A percentile compares a stretch with the other conserved stretches of the same genome.
These are phyloP conservation scores for Pterois miles DNA, from an alignment of 2,797 vertebrate species.

Conservation along the genomic window DNA sequence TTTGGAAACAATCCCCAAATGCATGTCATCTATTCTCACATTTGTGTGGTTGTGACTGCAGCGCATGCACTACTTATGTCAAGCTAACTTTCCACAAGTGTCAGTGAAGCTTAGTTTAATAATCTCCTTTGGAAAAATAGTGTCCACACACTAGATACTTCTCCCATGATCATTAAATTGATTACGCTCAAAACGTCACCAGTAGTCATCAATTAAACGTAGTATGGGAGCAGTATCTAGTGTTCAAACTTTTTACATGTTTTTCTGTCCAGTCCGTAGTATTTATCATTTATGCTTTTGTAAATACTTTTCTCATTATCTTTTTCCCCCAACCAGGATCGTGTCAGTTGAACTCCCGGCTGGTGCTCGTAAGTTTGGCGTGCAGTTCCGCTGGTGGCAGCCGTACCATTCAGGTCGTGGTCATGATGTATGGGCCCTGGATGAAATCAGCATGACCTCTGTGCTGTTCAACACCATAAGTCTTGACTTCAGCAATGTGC, in stretches of 20 bases:
- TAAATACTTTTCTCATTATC: too few species aligned
- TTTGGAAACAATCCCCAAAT: not conserved
- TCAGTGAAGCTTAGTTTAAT: not conserved
- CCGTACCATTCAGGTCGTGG: constrained; percentile 95
- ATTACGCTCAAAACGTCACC: too few species aligned
- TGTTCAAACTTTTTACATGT: too few species aligned
- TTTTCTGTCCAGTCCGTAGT: too few species aligned
- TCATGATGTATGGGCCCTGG: constrained; percentile 97
- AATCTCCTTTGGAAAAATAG: not conserved
- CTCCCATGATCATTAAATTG: too few species aligned
- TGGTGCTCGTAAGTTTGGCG: constrained; percentile 92
- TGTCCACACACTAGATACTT: too few species aligned
- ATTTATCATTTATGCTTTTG: too few species aligned
- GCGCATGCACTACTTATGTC: not conserved
- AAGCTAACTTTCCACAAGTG: not conserved
- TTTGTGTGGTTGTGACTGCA: not conserved
- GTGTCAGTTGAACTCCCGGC: constrained; percentile 95
- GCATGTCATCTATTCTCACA: not conserved
- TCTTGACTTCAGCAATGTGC: constrained; percentile 95
- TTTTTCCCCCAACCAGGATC: constrained; percentile 82
- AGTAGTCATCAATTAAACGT: too few species aligned
- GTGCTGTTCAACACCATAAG: constrained; percentile 98
- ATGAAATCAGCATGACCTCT: constrained; percentile 99
- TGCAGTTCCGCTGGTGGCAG: constrained; percentile 99
- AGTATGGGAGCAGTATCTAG: too few species aligned